Evolutionary conservation across 2,113 vertebrate genomes (phyloP).

Genomic region (Aspiorhynchus laticeps): DNA sequence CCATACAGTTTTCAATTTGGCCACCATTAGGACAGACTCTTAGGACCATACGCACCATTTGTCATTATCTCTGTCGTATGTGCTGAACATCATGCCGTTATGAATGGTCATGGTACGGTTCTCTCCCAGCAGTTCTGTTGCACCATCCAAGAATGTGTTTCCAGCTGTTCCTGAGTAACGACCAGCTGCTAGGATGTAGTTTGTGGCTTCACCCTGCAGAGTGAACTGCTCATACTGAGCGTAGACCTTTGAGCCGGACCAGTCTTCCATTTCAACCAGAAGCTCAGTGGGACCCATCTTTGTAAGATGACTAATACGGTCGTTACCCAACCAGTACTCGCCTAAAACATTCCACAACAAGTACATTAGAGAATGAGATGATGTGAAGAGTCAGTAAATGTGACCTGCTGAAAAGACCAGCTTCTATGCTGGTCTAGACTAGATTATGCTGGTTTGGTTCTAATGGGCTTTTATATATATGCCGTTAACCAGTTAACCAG

Average conservation of each 20-base stretch:
- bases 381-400: background rate
- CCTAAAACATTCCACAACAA: conserved; percentile 70
- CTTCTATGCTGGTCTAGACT: background rate
- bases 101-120: conserved; percentile 98
- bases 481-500: background rate
- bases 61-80: conserved; percentile 94
- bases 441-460: background rate
- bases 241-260: conserved; percentile 80
- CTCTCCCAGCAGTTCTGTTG: conserved; percentile 80
- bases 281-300: conserved; percentile 87
- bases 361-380: background rate
- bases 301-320: conserved; percentile 88
- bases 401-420: background rate
- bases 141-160: conserved; percentile 86
- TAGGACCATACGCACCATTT: conserved; percentile 83
- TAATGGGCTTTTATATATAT: background rate
- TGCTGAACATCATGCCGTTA: conserved; percentile 98
- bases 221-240: conserved; percentile 88
- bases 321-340: conserved; percentile 96
- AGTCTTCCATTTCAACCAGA: conserved; percentile 93
- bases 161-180: conserved; percentile 89
- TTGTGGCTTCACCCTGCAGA: conserved; percentile 82
- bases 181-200: conserved; percentile 83
- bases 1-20: background rate
- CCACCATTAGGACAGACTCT: background rate